Percentiles rank a stretch among this genome's conserved stretches.
Evolutionary conservation across 1,140 invertebrate genomes (phyloP).

Genomic region (Brachionus rotundiformis): DNA sequence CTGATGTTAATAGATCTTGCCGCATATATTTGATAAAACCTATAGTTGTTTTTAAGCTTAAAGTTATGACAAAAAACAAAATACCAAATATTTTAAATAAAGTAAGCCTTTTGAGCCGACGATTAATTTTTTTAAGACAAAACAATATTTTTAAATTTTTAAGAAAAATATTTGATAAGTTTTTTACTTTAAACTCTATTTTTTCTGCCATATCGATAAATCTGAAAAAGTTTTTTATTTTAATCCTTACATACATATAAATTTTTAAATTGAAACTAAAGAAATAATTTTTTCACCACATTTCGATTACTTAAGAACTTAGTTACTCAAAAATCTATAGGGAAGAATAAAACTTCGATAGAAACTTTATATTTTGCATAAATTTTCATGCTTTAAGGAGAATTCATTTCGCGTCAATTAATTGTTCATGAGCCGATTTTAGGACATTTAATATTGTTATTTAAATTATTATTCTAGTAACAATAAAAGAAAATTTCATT

Average conservation of each 20-base stretch:
- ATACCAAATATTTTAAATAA: neutral
- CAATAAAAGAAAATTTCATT: neutral
- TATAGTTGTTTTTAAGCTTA: neutral
- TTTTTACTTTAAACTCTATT: too few relatives aligned
- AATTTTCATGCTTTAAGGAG: neutral
- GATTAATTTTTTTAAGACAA: neutral
- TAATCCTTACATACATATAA: too few relatives aligned
- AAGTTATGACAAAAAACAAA: neutral
- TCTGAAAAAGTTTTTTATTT: too few relatives aligned
- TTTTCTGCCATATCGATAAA: too few relatives aligned
- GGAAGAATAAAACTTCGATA: neutral
- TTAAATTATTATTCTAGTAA: too few relatives aligned
- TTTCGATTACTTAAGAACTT: neutral
- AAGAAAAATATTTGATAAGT: neutral
- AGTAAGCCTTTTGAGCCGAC: neutral
- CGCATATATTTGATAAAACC: neutral
- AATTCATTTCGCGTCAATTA: neutral
- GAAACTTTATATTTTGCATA: neutral
- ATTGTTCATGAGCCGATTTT: neutral
- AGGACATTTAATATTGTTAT: neutral
- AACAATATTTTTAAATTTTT: neutral
- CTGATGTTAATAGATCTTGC: neutral
- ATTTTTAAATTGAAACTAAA: too few relatives aligned
- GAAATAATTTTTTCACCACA: neutral
- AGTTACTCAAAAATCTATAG: neutral